A percentile compares a stretch with the other conserved stretches of the same genome.
These are phyloP conservation scores for Danio rerio DNA, from an alignment of 2,113 vertebrate species.

Conservation along the genomic window DNA sequence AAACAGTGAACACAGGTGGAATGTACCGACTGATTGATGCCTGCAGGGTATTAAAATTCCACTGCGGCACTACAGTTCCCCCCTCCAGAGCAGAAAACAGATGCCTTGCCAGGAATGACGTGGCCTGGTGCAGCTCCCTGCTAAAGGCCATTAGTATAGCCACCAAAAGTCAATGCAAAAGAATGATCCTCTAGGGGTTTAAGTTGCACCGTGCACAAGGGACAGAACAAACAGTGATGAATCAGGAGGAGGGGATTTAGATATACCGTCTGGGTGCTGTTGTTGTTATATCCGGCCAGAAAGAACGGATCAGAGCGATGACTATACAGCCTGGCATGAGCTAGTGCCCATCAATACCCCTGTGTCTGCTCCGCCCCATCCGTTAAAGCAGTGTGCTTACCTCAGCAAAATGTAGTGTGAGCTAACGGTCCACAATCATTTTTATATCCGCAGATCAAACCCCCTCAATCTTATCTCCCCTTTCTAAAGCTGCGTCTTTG, in stretches of 20 bases:
- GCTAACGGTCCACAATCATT: background rate
- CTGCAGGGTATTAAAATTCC: slow-evolving; percentile 61
- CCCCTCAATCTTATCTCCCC: slow-evolving; percentile 8
- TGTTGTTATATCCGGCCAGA: slow-evolving; percentile 33
- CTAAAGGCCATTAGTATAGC: slow-evolving; percentile 26
- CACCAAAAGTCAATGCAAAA: slow-evolving; percentile 15
- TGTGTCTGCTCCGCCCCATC: background rate
- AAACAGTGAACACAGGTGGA: slow-evolving; percentile 42
- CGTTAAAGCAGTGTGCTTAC: slow-evolving; percentile 51
- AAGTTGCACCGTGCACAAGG: slow-evolving; percentile 14
- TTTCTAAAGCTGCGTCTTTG: background rate
- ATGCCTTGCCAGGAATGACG: slow-evolving; percentile 52
- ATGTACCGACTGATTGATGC: slow-evolving; percentile 52
- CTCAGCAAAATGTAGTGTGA: slow-evolving; percentile 58
- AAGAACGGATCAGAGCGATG: slow-evolving; percentile 26
- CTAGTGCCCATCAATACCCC: slow-evolving; percentile 4
- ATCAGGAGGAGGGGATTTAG: background rate
- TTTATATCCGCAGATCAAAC: slow-evolving; percentile 20
- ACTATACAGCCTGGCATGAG: slow-evolving; percentile 35
- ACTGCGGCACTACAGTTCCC: slow-evolving; percentile 48
- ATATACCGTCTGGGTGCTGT: slow-evolving; percentile 17
- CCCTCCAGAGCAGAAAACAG: slow-evolving; percentile 43
- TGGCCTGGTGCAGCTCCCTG: slow-evolving; percentile 38
- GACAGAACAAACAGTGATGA: slow-evolving; percentile 39
- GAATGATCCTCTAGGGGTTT: slow-evolving; percentile 12